Conservation (phyloP, 92 coral and sea anemone species). For the Palythoa caribaeorum region DNA sequence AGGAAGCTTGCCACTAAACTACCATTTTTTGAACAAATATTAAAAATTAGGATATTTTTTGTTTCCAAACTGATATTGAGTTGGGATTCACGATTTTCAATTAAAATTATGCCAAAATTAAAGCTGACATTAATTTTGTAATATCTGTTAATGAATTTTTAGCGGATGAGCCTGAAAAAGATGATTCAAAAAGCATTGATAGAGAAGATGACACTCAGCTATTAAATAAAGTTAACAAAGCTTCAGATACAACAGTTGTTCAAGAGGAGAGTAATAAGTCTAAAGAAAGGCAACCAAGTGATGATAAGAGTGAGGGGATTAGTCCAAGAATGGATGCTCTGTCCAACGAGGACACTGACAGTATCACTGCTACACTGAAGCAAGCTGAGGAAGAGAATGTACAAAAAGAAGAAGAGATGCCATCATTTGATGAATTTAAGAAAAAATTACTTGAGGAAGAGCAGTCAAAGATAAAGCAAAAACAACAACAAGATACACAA, state of each 20-base stretch:
- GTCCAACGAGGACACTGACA: conserved; percentile 68
- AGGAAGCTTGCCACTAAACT: too few species aligned
- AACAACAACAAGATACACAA: conserved; percentile 59
- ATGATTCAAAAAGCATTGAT: neutral
- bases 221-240: neutral
- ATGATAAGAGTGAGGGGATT: neutral
- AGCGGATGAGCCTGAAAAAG: conserved; percentile 17
- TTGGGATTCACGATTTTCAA: neutral
- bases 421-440: conserved; percentile 97
- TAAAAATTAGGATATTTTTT: too few species aligned
- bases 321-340: neutral
- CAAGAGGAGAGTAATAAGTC: neutral
- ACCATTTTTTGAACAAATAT: too few species aligned
- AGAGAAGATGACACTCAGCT: neutral
- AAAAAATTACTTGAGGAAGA: conserved; percentile 88
- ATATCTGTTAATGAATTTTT: neutral
- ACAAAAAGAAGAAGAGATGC: conserved; percentile 88
- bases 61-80: too few species aligned
- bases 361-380: conserved; percentile 74
- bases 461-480: conserved; percentile 73
- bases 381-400: conserved; percentile 86
- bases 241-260: conserved; percentile 34
- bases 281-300: neutral
- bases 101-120: neutral
- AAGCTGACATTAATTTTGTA: neutral